A percentile compares a stretch with the other conserved stretches of the same genome.
Conservation (phyloP, 2,797 vertebrate genomes). For the Acanthornis magna region DNA sequence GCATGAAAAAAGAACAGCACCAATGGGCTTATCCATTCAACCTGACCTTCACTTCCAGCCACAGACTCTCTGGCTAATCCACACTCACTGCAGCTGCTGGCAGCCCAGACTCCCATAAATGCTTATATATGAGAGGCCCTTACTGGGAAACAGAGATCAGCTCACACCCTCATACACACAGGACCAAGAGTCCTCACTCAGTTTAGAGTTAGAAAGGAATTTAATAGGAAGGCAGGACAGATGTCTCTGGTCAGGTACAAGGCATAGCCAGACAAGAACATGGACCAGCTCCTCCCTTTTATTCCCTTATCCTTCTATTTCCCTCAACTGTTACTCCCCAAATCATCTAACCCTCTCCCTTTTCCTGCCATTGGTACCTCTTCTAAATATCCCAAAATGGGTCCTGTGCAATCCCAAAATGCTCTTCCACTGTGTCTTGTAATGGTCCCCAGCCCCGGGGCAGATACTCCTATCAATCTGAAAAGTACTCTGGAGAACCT, state of each 20-base stretch:
- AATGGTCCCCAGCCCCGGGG: no score
- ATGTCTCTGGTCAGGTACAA: not conserved
- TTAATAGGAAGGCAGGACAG: not conserved
- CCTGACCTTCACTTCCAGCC: not conserved
- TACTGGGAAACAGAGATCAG: not conserved
- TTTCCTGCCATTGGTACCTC: not conserved
- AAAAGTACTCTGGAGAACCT: not conserved
- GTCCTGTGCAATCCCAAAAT: not conserved
- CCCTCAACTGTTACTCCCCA: not conserved
- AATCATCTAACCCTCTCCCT: not conserved
- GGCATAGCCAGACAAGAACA: not conserved
- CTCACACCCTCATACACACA: no score
- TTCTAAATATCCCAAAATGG: not conserved
- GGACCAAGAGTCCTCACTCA: not conserved
- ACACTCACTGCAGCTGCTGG: rapidly evolving
- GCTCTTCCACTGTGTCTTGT: not conserved
- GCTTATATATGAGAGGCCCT: rapidly evolving
- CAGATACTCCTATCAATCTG: rapidly evolving
- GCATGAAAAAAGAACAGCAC: not conserved
- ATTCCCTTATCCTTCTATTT: not conserved
- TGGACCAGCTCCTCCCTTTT: not conserved
- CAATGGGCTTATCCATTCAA: not conserved
- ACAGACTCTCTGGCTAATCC: rapidly evolving
- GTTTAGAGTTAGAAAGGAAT: not conserved
- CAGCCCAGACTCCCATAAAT: not conserved